Evolutionary conservation across 2,888 invertebrate species (phyloP).

Genomic region (Cosmia pyralina): DNA sequence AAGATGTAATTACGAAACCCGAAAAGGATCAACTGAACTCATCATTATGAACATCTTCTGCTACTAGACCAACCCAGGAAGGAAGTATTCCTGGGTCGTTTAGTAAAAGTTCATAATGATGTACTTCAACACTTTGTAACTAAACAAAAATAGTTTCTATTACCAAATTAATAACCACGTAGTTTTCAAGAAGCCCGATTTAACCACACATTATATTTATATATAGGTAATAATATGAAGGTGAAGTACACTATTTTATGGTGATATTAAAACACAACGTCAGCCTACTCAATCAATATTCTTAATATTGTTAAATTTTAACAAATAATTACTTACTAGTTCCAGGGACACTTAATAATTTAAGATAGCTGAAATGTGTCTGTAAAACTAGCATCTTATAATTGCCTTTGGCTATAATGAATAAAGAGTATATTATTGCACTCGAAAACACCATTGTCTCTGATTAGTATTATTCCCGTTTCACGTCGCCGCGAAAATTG

Average conservation of each 20-base stretch:
- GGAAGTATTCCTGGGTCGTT: not conserved
- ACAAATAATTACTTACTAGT: slow-evolving; percentile 50
- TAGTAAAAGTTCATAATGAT: slow-evolving; percentile 9
- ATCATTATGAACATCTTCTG: not conserved
- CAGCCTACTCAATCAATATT: slow-evolving; percentile 52
- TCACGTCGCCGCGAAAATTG: slow-evolving; percentile 84
- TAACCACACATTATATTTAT: slow-evolving; percentile 40
- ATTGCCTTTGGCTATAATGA: slow-evolving; percentile 84
- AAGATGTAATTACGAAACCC: not conserved
- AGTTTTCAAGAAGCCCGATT: slow-evolving; percentile 29
- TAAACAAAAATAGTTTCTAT: not conserved
- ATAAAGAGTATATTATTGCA: slow-evolving; percentile 82
- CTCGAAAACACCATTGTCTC: slow-evolving; percentile 78
- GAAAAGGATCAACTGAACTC: not conserved
- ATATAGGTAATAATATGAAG: slow-evolving; percentile 51
- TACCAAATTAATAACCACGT: slow-evolving; percentile 21
- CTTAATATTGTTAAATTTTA: slow-evolving; percentile 51
- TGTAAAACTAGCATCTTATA: slow-evolving; percentile 68
- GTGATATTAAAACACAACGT: slow-evolving; percentile 55
- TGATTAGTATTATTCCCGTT: slow-evolving; percentile 78
- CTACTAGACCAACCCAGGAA: no score
- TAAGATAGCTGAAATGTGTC: slow-evolving; percentile 62
- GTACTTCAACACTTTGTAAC: not conserved
- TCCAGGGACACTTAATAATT: slow-evolving; percentile 55
- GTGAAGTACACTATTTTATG: slow-evolving; percentile 36